phyloP scores from a whole-genome alignment of 2,113 vertebrate species.

The Hippocampus abdominalis region DNA sequence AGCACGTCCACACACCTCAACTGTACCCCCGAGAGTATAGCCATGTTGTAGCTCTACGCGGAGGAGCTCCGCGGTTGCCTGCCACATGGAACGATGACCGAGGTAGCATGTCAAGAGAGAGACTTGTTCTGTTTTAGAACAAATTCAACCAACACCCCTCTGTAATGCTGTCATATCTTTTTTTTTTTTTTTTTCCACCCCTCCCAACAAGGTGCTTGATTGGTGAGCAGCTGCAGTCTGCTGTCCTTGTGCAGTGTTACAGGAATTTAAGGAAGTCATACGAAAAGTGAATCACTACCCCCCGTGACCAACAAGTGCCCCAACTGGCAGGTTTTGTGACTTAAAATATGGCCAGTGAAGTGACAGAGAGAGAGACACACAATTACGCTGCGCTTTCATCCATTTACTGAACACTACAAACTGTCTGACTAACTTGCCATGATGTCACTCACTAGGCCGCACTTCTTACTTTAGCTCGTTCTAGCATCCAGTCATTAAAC shows the following conservation, averaged over 20 bases:
- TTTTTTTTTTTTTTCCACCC: neutral
- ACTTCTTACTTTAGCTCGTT: no score
- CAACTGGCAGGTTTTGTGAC: no score
- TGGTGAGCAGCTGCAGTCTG: constrained; percentile 17
- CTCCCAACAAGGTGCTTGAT: neutral
- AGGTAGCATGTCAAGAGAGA: constrained; percentile 15
- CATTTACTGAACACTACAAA: no score
- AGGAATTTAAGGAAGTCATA: neutral
- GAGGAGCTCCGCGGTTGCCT: constrained; percentile 21
- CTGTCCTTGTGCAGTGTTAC: neutral
- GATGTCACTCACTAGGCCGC: no score
- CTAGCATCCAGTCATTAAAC: no score
- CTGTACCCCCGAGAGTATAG: constrained; percentile 84
- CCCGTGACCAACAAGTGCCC: neutral
- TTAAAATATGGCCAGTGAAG: no score
- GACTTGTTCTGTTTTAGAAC: constrained; percentile 13
- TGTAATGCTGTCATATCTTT: constrained; percentile 8
- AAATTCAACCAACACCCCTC: constrained; percentile 15
- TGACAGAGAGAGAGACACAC: no score
- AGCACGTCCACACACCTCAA: constrained; percentile 88
- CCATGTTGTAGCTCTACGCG: constrained; percentile 79
- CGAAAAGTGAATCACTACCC: neutral
- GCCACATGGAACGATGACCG: constrained; percentile 1
- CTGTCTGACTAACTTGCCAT: no score
- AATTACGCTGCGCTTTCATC: no score